Conservation (phyloP, 2,888 invertebrate species). For the Antheraea assamensis region DNA sequence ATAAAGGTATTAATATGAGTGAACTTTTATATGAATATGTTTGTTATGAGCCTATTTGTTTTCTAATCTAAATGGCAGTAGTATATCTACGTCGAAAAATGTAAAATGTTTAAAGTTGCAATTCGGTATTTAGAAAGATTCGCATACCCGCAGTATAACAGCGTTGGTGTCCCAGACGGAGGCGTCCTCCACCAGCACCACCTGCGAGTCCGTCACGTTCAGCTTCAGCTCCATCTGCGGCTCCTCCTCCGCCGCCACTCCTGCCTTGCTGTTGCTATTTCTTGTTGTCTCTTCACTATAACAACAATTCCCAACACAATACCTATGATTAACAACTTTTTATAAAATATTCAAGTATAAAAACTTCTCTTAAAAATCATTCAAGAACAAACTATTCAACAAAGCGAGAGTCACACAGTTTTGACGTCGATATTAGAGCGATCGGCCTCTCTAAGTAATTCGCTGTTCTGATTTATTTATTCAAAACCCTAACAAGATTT, state of each 20-base stretch:
- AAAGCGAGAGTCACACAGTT: neutral
- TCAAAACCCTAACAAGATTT: too few relatives aligned
- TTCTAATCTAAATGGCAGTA: too few relatives aligned
- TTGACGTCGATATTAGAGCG: neutral
- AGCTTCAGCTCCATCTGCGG: constrained; percentile 91
- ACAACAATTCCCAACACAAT: neutral
- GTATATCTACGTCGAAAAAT: too few relatives aligned
- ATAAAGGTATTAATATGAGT: too few relatives aligned
- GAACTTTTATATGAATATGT: too few relatives aligned
- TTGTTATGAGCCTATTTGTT: too few relatives aligned
- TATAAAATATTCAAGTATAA: too few relatives aligned
- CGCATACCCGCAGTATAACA: constrained; percentile 89
- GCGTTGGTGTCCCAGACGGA: constrained; percentile 95
- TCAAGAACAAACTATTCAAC: too few relatives aligned
- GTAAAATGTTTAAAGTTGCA: too few relatives aligned
- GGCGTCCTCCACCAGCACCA: constrained; percentile 96
- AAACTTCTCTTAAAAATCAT: too few relatives aligned
- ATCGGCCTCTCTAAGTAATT: too few relatives aligned
- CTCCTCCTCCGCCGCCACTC: constrained; percentile 27
- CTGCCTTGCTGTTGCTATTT: constrained; percentile 28
- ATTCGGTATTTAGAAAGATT: too few relatives aligned
- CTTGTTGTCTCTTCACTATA: neutral
- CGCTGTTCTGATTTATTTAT: neutral
- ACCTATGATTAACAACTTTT: neutral
- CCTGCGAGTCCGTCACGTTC: constrained; percentile 97